Evolutionary conservation across 2,888 invertebrate genomes (phyloP).

Genomic region (Dicyrtoma fusca): DNA sequence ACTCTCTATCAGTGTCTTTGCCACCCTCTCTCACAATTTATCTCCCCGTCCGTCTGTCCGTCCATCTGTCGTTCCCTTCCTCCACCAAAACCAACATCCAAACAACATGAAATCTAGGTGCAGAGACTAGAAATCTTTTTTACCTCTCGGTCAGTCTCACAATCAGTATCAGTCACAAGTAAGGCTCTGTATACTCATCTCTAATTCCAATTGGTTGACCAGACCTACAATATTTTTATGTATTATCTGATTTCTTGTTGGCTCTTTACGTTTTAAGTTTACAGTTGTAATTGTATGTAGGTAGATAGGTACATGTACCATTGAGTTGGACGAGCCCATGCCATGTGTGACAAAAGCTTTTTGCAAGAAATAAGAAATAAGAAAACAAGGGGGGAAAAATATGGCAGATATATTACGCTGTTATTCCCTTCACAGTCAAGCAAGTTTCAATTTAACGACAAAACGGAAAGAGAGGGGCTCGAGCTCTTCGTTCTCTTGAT

Average conservation of each 20-base stretch:
- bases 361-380: constrained; percentile 12
- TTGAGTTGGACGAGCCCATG: background rate
- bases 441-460: background rate
- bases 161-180: background rate
- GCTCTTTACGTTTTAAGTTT: background rate
- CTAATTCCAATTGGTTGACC: no score
- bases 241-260: no score
- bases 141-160: background rate
- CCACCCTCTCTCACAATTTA: background rate
- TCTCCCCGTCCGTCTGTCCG: background rate
- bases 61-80: no score
- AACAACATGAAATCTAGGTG: background rate
- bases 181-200: no score
- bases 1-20: background rate
- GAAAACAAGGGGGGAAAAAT: background rate
- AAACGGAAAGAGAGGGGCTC: background rate
- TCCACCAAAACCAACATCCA: background rate
- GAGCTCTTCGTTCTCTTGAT: no score
- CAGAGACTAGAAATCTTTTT: background rate
- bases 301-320: background rate
- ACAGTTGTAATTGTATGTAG: background rate
- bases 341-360: background rate
- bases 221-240: no score
- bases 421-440: background rate
- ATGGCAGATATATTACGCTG: background rate